A percentile compares a stretch with the other conserved stretches of the same genome.
phyloP scores from a whole-genome alignment of 2,888 invertebrate species.

The Oligia strigilis region DNA sequence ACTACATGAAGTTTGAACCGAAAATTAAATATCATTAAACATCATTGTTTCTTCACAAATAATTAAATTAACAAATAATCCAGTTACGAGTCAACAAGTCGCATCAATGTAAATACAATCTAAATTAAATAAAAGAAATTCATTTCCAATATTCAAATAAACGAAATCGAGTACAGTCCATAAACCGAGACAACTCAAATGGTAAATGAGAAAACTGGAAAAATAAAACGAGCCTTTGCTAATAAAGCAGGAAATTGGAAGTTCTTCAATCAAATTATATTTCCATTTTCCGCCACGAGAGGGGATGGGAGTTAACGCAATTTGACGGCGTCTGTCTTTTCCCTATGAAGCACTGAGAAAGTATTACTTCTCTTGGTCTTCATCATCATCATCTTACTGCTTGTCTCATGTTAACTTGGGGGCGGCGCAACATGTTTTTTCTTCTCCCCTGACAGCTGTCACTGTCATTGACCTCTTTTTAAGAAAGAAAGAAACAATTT shows the following conservation, averaged over 20 bases:
- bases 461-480: background rate
- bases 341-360: background rate
- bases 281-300: slow-evolving; percentile 38
- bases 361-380: background rate
- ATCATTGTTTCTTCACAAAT: background rate
- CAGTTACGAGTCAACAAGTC: background rate
- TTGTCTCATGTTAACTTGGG: background rate
- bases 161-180: slow-evolving; percentile 1
- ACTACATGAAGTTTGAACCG: background rate
- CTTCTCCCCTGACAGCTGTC: background rate
- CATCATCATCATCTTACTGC: background rate
- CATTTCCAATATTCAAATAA: slow-evolving; percentile 18
- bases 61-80: too few species aligned
- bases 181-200: slow-evolving; percentile 32
- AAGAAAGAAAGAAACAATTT: too few species aligned
- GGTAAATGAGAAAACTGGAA: slow-evolving; percentile 42
- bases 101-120: background rate
- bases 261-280: slow-evolving; percentile 51
- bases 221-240: slow-evolving; percentile 38
- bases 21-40: background rate
- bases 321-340: background rate
- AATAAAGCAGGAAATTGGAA: slow-evolving; percentile 61
- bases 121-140: slow-evolving; percentile 25
- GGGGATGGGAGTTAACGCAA: slow-evolving; percentile 2
- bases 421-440: background rate